Conservation (phyloP, 2,888 invertebrate genomes). For the Ormyrus thymus region DNA sequence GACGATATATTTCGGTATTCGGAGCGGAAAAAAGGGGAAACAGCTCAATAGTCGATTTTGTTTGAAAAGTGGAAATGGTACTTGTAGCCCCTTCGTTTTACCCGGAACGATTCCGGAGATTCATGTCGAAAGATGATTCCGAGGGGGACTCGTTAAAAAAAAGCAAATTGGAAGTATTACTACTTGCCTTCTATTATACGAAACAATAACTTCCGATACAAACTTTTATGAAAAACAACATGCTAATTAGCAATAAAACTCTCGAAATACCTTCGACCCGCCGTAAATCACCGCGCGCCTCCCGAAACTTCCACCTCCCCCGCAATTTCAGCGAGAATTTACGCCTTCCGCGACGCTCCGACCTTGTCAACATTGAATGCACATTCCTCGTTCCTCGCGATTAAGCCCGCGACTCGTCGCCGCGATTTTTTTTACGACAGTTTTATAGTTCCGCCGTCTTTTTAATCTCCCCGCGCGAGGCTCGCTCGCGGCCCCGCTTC, state of each 20-base stretch:
- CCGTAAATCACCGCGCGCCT: no score
- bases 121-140: constrained; percentile 27
- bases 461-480: constrained; percentile 27
- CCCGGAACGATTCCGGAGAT: constrained; percentile 15
- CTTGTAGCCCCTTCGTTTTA: constrained; percentile 5
- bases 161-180: constrained; percentile 49
- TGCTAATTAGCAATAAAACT: no score
- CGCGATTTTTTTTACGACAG: constrained; percentile 38
- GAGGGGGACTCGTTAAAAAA: constrained; percentile 38
- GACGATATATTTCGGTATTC: not conserved
- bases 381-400: not conserved
- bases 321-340: no score
- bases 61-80: constrained; percentile 43
- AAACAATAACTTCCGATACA: constrained; percentile 25
- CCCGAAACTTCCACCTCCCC: no score
- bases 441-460: constrained; percentile 31
- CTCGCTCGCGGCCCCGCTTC: not conserved
- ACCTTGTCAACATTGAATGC: no score
- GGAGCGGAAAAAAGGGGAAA: constrained; percentile 42
- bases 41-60: constrained; percentile 31
- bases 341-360: no score
- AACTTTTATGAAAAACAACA: not conserved
- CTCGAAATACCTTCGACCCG: no score
- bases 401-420: not conserved
- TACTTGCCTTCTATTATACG: constrained; percentile 29